Percentiles rank a stretch among this genome's conserved stretches.
These are phyloP conservation scores for Pterocles orientalis DNA, from an alignment of 2,113 vertebrate species.

Conservation along the genomic window DNA sequence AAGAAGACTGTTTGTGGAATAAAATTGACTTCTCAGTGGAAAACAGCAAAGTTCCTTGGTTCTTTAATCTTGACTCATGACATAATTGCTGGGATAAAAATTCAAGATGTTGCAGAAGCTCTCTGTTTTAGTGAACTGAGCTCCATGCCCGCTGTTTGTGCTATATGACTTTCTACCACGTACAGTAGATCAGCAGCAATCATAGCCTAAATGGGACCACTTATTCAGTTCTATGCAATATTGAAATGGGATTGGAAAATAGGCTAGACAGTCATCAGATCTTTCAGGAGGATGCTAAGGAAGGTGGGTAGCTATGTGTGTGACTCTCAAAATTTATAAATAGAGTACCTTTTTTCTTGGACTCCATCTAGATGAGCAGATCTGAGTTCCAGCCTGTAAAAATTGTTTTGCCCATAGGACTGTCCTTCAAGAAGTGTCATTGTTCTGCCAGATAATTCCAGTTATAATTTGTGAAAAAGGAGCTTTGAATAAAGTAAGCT, in stretches of 20 bases:
- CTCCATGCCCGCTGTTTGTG: fast-evolving
- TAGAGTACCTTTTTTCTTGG: neutral
- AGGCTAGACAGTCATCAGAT: neutral
- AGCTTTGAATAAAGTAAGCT: neutral
- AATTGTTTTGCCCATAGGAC: neutral
- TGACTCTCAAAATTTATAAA: neutral
- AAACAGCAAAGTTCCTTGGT: neutral
- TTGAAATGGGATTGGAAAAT: neutral
- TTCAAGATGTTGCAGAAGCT: neutral
- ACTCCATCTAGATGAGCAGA: neutral
- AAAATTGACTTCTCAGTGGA: neutral
- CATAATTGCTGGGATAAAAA: neutral
- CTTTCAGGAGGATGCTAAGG: neutral
- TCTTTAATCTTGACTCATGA: neutral
- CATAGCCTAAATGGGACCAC: neutral
- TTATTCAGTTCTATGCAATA: neutral
- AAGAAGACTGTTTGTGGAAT: neutral
- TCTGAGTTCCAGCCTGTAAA: neutral
- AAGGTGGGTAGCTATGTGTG: neutral
- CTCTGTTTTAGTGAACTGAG: neutral
- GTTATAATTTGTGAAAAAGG: neutral
- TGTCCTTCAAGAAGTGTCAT: neutral
- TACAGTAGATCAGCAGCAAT: neutral
- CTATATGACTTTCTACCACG: neutral
- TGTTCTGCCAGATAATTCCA: neutral